These are phyloP conservation scores for Antigone vipio DNA, from an alignment of 2,113 vertebrate genomes.

Conservation along the genomic window DNA sequence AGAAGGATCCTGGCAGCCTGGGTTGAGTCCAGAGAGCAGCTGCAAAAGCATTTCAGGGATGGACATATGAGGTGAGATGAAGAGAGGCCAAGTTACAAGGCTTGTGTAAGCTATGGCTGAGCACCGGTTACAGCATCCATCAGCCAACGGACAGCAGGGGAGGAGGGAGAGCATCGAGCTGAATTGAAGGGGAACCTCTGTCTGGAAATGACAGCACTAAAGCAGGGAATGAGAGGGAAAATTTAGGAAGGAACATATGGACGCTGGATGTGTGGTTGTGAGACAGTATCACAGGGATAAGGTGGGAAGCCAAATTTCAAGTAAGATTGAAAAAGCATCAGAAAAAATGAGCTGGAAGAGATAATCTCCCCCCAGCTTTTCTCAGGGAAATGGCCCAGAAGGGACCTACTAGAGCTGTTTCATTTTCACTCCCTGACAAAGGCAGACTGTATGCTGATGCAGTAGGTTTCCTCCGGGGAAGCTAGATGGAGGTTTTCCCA, in stretches of 20 bases:
- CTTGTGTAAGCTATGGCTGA: neutral
- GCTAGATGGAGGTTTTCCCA: neutral
- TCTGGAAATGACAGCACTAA: neutral
- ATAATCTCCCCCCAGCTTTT: neutral
- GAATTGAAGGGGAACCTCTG: neutral
- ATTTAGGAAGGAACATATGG: neutral
- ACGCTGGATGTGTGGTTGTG: neutral
- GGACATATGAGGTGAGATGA: neutral
- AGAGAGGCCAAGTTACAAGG: neutral
- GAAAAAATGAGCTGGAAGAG: neutral
- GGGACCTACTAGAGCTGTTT: neutral
- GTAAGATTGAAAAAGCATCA: neutral
- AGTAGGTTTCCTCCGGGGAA: neutral
- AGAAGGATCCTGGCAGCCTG: neutral
- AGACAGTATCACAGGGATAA: neutral
- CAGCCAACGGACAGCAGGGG: neutral
- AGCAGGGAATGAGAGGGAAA: neutral
- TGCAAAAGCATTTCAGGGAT: neutral
- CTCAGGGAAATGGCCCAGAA: neutral
- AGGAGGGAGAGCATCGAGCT: neutral
- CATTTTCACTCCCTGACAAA: neutral
- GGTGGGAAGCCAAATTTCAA: neutral
- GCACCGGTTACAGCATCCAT: neutral
- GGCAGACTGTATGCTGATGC: neutral
- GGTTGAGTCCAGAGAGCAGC: neutral